Evolutionary conservation across 1,140 invertebrate genomes (phyloP).

Genomic region (Bombus picipes): DNA sequence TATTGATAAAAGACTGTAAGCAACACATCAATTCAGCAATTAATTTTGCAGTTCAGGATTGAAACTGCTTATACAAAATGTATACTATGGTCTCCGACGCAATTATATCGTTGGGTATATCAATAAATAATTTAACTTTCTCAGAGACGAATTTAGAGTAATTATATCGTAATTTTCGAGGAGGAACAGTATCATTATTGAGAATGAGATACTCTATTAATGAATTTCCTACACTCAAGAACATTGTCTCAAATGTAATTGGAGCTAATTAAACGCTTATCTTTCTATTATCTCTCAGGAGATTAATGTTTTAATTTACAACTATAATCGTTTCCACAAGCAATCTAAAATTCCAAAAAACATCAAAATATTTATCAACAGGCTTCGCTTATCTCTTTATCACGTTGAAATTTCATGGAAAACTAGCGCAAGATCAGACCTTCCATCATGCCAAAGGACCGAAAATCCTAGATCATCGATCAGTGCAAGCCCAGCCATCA

Average conservation of each 20-base stretch:
- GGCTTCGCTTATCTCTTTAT: too few relatives aligned
- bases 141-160: not conserved
- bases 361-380: not conserved
- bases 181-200: not conserved
- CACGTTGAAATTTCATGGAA: too few relatives aligned
- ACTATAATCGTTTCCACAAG: not conserved
- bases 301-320: not conserved
- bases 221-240: too few relatives aligned
- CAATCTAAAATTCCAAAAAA: not conserved
- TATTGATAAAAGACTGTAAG: too few relatives aligned
- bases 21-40: too few relatives aligned
- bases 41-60: not conserved
- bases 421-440: too few relatives aligned
- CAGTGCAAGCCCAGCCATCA: not conserved
- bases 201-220: too few relatives aligned
- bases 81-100: rapidly evolving
- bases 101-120: too few relatives aligned
- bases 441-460: too few relatives aligned
- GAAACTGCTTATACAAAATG: not conserved
- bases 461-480: not conserved
- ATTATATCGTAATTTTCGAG: not conserved
- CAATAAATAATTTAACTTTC: too few relatives aligned
- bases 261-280: too few relatives aligned
- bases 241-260: too few relatives aligned
- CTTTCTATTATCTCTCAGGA: not conserved